Conservation (phyloP, 2,888 invertebrate genomes). For the Alitta virens region DNA sequence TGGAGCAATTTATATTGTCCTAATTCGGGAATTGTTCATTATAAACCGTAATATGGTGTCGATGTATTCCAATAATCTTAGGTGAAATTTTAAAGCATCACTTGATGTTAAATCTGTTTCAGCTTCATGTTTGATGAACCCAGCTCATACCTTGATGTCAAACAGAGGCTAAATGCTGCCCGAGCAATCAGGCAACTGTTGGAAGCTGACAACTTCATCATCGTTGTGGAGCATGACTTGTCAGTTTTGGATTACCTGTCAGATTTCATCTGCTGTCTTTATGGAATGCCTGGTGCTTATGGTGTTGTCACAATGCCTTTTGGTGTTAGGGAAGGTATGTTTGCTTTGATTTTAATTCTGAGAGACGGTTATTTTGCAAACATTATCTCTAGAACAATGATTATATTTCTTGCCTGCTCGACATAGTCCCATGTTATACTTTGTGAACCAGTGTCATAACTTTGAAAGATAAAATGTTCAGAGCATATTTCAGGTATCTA, state of each 20-base stretch:
- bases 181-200: slow-evolving; percentile 88
- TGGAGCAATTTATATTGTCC: neutral
- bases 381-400: no score
- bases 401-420: no score
- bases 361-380: no score
- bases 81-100: no score
- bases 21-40: neutral
- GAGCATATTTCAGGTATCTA: no score
- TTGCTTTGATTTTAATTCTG: no score
- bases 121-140: slow-evolving; percentile 99
- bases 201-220: slow-evolving; percentile 92
- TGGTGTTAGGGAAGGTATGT: slow-evolving; percentile 91
- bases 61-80: no score
- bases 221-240: slow-evolving; percentile 98
- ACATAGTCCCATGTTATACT: no score
- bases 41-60: no score
- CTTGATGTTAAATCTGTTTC: no score
- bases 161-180: slow-evolving; percentile 96
- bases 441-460: no score
- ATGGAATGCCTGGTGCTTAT: slow-evolving; percentile 97
- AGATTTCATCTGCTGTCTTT: slow-evolving; percentile 97
- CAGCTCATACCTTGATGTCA: slow-evolving; percentile 97
- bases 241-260: slow-evolving; percentile 98
- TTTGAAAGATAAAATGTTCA: no score
- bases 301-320: slow-evolving; percentile 99